Conservation (phyloP, 1,140 invertebrate species). For the Meloidogyne floridensis region DNA sequence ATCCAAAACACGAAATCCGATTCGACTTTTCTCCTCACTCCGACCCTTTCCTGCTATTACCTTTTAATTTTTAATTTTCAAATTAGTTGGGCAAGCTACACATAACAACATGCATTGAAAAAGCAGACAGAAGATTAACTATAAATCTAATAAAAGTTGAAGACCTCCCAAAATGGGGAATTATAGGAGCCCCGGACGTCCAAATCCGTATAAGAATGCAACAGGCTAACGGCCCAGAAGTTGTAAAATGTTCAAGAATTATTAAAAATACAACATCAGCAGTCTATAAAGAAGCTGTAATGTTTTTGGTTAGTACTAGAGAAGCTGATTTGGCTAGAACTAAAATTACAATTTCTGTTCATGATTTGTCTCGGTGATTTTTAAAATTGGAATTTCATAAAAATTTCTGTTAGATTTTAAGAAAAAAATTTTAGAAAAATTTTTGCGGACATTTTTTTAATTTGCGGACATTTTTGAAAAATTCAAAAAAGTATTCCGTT, state of each 20-base stretch:
- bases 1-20: too few species aligned
- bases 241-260: constrained; percentile 54
- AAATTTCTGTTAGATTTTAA: too few species aligned
- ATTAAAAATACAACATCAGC: constrained; percentile 46
- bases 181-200: constrained; percentile 55
- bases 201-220: constrained; percentile 41
- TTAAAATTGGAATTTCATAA: background rate
- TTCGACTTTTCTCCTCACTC: too few species aligned
- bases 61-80: constrained; percentile 30
- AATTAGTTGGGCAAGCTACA: constrained; percentile 65
- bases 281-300: constrained; percentile 64
- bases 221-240: constrained; percentile 37
- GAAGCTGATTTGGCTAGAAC: constrained; percentile 54
- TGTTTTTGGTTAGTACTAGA: constrained; percentile 63
- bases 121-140: constrained; percentile 61
- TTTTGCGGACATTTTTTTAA: too few species aligned
- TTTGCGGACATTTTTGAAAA: too few species aligned
- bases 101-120: constrained; percentile 60
- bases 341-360: constrained; percentile 62
- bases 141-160: constrained; percentile 65
- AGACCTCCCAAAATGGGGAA: constrained; percentile 64
- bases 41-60: too few species aligned
- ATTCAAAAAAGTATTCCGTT: too few species aligned
- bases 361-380: constrained; percentile 57
- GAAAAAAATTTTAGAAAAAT: too few species aligned